Evolutionary conservation across 2,797 vertebrate genomes (phyloP).

Genomic region (Pipistrellus nathusii): DNA sequence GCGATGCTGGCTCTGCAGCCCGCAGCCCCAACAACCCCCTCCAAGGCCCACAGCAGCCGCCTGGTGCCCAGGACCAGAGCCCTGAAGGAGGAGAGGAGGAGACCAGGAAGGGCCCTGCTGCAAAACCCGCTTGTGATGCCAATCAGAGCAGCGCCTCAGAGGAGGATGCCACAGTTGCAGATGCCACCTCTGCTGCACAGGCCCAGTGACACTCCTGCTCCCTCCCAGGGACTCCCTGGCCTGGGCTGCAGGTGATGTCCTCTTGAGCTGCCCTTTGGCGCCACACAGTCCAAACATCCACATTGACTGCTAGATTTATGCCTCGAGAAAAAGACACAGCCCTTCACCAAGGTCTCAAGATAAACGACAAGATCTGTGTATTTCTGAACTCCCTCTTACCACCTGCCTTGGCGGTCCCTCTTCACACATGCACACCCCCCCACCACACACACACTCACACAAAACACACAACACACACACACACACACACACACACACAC

Average conservation of each 20-base stretch:
- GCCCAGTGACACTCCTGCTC: not conserved
- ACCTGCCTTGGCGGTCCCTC: not conserved
- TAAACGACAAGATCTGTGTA: not conserved
- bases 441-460: not conserved
- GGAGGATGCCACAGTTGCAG: not conserved
- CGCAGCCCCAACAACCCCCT: not conserved
- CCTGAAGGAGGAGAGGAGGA: not conserved
- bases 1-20: not conserved
- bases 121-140: not conserved
- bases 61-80: not conserved
- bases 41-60: accelerated
- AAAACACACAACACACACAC: no score
- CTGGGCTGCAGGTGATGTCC: not conserved
- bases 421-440: not conserved
- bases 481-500: not conserved
- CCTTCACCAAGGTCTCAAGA: not conserved
- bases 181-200: not conserved
- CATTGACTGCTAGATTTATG: not conserved
- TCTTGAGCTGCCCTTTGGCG: not conserved
- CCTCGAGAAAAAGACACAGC: not conserved
- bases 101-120: not conserved
- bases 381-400: not conserved
- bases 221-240: not conserved
- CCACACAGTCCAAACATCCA: not conserved
- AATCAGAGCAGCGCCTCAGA: not conserved